Base-by-base conservation (phyloP, 2,113 vertebrate genomes). In the Alectura lathami region DNA sequence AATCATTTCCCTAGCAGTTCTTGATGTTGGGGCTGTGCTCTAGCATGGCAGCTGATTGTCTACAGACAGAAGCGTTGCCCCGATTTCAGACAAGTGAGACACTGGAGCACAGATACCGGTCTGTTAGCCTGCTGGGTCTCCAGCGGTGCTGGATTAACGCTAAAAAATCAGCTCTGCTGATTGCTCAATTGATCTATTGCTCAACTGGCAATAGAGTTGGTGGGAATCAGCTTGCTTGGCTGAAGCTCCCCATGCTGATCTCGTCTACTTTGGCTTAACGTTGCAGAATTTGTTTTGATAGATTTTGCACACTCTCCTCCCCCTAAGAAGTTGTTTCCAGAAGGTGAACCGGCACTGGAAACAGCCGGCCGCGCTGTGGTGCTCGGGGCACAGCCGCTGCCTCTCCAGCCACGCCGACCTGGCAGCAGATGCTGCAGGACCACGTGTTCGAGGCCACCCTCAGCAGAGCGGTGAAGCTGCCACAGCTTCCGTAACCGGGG, bases 221-320 rank as follows among this genome's bases (percentile, higher is more conserved):
- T 74, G 85, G 72, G 42, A 94, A 89, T 78, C 63, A 89, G 83
- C 11, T 48, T 73, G 22, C 59, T 73, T 64, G 66, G 69, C 74
- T 51, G 34, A 53, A 36, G n/a, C 30, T 80, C 76, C 45, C 50
- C 17, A 16, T 1, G 3, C 23, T 20, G 38, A 68, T 79, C 21
- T 67, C 20, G 7, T 50, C 42, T 54, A 20, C 29, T 56, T 63
- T 66, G 47, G 74, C 34, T 74, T 82, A 1, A 1, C 73, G 82
- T 75, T 66, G 77, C 50, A 42, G n/a, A 76, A 79, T 85, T 79
- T 27, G 38, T 34, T 88, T 59, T 43, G 29, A 27, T 50, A 29
- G 42, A 59, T 53, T 84, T 56, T 85, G 21, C 50, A 57, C 8
- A 2, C 26, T 42, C 8, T 75, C 7, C 43, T 79, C 24, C 6